These are phyloP conservation scores for Myotis yumanensis DNA, from an alignment of 2,113 vertebrate genomes.

Conservation along the genomic window DNA sequence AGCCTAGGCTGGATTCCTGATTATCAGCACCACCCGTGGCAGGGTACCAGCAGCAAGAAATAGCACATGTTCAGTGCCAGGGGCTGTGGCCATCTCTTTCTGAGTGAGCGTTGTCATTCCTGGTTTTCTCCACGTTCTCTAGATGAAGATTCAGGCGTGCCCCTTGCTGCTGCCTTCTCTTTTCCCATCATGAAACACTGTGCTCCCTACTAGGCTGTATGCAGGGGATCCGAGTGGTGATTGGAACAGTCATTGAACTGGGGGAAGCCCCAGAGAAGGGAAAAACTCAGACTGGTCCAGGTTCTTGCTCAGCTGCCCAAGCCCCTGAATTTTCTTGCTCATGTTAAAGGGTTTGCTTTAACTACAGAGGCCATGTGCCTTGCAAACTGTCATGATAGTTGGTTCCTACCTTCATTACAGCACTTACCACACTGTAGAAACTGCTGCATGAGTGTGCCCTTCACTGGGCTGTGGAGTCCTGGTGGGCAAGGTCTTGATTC, in stretches of 20 bases:
- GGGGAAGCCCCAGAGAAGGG: not conserved
- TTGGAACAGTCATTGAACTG: not conserved
- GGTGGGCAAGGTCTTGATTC: not conserved
- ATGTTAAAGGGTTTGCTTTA: not conserved
- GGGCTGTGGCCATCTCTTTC: not conserved
- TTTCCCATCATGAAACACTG: not conserved
- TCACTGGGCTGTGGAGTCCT: not conserved
- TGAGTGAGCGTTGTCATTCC: not conserved
- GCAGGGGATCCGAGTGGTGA: accelerated
- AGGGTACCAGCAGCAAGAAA: not conserved
- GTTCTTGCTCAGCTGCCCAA: not conserved
- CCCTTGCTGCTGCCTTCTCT: not conserved
- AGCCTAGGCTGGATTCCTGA: not conserved
- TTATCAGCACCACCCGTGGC: not conserved
- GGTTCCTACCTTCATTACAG: too few relatives aligned
- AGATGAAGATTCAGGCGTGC: not conserved
- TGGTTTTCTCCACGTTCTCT: not conserved
- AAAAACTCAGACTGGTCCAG: not conserved
- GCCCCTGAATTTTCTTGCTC: not conserved
- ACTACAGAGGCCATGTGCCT: not conserved
- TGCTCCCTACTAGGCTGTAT: not conserved
- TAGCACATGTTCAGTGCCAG: not conserved
- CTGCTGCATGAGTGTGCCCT: not conserved
- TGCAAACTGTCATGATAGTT: accelerated
- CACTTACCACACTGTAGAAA: not conserved